phyloP scores from a whole-genome alignment of 2,113 vertebrate species.

The Carlito syrichta region DNA sequence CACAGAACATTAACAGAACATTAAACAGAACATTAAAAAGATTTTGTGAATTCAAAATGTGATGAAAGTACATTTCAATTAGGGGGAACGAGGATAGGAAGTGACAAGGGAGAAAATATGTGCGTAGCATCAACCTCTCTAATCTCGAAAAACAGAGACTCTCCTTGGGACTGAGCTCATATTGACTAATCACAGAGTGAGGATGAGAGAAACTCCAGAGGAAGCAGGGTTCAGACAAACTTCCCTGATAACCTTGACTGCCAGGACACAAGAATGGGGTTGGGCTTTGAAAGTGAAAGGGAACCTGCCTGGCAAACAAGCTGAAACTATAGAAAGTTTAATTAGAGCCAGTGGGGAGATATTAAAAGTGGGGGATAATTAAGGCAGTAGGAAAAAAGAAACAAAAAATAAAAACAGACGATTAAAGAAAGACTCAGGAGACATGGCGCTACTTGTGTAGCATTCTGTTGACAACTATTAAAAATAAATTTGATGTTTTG shows the following conservation, averaged over 20 bases:
- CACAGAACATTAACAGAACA: constrained; percentile 51
- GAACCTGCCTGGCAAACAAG: constrained; percentile 26
- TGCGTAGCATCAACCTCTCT: background rate
- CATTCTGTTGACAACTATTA: background rate
- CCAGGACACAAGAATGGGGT: background rate
- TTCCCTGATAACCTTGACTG: constrained; percentile 41
- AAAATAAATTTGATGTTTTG: constrained; percentile 5
- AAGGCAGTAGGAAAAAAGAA: background rate
- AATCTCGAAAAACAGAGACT: constrained; percentile 27
- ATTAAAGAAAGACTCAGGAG: background rate
- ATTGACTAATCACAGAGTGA: background rate
- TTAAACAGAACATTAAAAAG: constrained; percentile 54
- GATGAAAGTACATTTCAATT: constrained; percentile 42
- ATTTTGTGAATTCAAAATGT: constrained; percentile 42
- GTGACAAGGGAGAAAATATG: constrained; percentile 20
- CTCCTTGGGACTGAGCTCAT: background rate
- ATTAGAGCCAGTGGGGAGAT: constrained; percentile 64
- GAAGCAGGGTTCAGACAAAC: background rate
- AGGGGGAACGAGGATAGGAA: background rate
- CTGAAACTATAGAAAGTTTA: constrained; percentile 57
- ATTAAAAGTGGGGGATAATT: constrained; percentile 58
- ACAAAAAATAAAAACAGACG: background rate
- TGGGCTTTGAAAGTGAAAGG: constrained; percentile 34
- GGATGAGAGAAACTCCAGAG: background rate
- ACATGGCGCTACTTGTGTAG: background rate